These are phyloP conservation scores for Egretta garzetta DNA, from an alignment of 2,113 vertebrate genomes.

Conservation along the genomic window DNA sequence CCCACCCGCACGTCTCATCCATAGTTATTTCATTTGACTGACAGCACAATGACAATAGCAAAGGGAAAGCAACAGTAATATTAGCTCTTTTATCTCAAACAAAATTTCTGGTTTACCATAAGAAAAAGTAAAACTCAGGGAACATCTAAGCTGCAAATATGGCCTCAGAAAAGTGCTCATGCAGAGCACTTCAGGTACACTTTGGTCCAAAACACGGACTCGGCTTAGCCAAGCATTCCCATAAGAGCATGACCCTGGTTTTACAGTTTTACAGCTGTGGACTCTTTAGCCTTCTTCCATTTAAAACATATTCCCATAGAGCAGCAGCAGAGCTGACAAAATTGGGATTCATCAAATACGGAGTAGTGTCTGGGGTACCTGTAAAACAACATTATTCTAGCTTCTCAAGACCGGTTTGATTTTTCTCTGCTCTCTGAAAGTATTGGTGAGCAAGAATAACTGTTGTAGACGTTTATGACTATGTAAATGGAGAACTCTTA, in stretches of 20 bases:
- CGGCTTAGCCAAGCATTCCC: neutral
- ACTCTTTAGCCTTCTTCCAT: neutral
- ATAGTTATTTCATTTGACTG: neutral
- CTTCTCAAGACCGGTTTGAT: neutral
- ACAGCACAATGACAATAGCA: neutral
- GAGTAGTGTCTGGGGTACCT: neutral
- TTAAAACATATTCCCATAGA: neutral
- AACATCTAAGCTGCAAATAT: neutral
- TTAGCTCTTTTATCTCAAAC: neutral
- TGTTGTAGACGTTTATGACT: neutral
- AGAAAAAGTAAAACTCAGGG: neutral
- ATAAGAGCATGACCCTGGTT: neutral
- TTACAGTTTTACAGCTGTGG: neutral
- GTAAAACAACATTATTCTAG: neutral
- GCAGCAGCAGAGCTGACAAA: neutral
- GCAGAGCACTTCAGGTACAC: neutral
- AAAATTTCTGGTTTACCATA: neutral
- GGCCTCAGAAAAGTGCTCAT: neutral
- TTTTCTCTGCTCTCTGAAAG: neutral
- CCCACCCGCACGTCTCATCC: neutral
- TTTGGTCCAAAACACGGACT: neutral
- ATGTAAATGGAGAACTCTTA: slow-evolving; percentile 11
- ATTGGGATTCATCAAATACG: neutral
- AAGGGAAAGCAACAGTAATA: neutral
- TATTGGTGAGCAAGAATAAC: neutral